Evolutionary conservation across 2,113 vertebrate genomes (phyloP).

Genomic region (Hymenochirus boettgeri): DNA sequence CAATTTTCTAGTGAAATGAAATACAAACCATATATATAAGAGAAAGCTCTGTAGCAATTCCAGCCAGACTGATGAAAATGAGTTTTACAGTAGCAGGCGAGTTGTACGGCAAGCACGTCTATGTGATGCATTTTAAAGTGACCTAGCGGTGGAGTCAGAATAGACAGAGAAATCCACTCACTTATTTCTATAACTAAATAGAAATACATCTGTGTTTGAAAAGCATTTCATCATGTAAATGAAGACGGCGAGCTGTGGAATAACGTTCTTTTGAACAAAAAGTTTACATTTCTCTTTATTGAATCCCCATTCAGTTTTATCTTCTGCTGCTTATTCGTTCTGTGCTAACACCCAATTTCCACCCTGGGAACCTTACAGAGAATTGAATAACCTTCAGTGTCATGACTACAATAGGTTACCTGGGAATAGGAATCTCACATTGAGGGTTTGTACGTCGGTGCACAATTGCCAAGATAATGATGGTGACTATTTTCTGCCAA

Average conservation of each 20-base stretch:
- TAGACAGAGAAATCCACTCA: conserved; percentile 11
- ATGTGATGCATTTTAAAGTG: conserved; percentile 22
- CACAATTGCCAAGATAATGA: not conserved
- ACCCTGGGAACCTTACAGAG: conserved; percentile 12
- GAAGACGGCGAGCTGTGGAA: conserved; percentile 2
- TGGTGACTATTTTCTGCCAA: no score
- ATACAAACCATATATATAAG: no score
- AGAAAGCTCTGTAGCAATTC: conserved; percentile 7
- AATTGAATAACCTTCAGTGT: conserved; percentile 40
- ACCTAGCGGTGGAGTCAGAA: not conserved
- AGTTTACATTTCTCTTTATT: conserved; percentile 29
- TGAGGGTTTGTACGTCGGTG: conserved; percentile 8
- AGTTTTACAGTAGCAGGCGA: conserved; percentile 14
- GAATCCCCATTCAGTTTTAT: conserved; percentile 16
- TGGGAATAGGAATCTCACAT: conserved; percentile 16
- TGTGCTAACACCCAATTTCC: not conserved
- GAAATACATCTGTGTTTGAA: conserved; percentile 17
- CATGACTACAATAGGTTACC: conserved; percentile 23
- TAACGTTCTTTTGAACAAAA: conserved; percentile 7
- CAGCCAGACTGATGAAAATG: conserved; percentile 25
- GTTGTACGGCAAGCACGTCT: not conserved
- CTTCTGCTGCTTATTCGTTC: conserved; percentile 28
- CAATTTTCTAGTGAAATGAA: no score
- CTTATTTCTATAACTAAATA: conserved; percentile 12
- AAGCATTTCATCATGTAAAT: conserved; percentile 35